Percentiles rank a stretch among this genome's conserved stretches.
phyloP scores from a whole-genome alignment of 2,797 vertebrate species.

The Sardinella longiceps region DNA sequence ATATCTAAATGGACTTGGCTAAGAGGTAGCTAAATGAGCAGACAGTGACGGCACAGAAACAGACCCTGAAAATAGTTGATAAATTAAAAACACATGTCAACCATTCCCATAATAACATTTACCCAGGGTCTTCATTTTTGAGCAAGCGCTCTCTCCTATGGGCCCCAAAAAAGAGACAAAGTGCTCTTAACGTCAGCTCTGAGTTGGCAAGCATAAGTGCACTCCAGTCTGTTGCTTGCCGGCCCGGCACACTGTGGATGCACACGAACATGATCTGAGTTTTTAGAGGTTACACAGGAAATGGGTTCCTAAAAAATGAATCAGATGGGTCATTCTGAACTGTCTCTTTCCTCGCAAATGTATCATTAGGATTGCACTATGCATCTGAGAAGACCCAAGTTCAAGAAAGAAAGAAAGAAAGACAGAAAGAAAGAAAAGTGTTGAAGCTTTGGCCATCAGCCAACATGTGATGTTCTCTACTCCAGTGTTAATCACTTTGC shows the following conservation, averaged over 20 bases:
- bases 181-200: background rate
- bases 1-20: background rate
- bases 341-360: background rate
- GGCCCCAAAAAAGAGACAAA: background rate
- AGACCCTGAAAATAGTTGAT: background rate
- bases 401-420: background rate
- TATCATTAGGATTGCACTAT: background rate
- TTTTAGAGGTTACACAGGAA: background rate
- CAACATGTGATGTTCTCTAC: background rate
- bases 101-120: background rate
- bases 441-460: background rate
- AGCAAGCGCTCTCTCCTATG: background rate
- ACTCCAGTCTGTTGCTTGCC: background rate
- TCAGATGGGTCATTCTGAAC: background rate
- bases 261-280: background rate
- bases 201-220: background rate
- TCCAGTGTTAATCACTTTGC: background rate
- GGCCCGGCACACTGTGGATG: background rate
- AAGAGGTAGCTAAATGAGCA: background rate
- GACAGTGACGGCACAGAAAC: conserved; percentile 1
- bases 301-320: background rate
- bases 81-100: background rate
- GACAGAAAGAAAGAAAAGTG: background rate
- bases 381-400: background rate
- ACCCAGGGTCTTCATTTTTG: background rate